Base-by-base conservation (phyloP, 1,140 invertebrate species). In the Nasonia vitripennis region DNA sequence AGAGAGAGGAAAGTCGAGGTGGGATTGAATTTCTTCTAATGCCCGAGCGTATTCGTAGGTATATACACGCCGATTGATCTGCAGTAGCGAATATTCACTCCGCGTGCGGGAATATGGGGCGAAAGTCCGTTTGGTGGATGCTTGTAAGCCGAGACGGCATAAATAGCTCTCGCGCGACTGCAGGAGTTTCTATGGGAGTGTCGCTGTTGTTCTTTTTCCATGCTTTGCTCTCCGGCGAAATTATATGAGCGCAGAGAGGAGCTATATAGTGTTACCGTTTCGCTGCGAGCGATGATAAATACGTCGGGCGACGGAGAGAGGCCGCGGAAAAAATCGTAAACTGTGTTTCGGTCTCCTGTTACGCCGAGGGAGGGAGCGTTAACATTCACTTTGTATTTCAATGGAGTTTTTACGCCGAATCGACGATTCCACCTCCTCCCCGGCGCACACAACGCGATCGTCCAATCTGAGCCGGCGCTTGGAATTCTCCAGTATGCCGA, bases 21-120 rank as follows among this genome's bases (percentile, higher is more conserved):
- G 14, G 10, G 14, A 70, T 78, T 78, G 77, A 78, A 73, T 85
- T 85, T 85, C 77, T 74, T 51, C 31, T 51, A 55, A 84, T 78
- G 34, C 41, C 17, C 83, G 23, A 7, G n/a, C 48, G 45, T 71
- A 17, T 20, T 2, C 20, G 20, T 67, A 67, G 2, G n/a, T 67
- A 67, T 67, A 67, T 67, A 67, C 7, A 37, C 34, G 41, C 41
- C 77, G 55, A 67, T 79, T 27, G 23, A 68, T 68, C 27, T 11
- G 48, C 14, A 11, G 14, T 45, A 23, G 41, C 77, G 45, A n/a
- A 27, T 78, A 48, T 31, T 48, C 77, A 45, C 77, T 17, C 34
- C 0, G 17, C 77, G 45, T 20, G 17, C 51, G 6, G 41, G 55
- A 79, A 79, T 68, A 62, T 68, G 55, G 81, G 81, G 73, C 74